Evolutionary conservation across 2,888 invertebrate species (phyloP), one percentile per base, ranked within the genome.

Genomic region (Glaucopsyche alexis): DNA sequence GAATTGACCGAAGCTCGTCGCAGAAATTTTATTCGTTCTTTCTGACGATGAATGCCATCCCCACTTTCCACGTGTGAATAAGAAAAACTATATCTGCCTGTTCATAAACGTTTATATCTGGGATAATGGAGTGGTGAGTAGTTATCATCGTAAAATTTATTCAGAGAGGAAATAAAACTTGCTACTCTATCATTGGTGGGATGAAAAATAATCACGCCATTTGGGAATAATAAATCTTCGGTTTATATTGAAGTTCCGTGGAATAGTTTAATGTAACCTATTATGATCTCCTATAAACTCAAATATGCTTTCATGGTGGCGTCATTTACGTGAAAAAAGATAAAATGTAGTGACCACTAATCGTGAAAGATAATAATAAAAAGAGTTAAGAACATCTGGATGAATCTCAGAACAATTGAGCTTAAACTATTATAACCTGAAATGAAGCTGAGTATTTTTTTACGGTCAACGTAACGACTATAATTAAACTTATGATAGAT

Each of bases 31-130:
- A 55, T 55, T 7, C 6, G 55, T 55, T 55, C n/a, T 14, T 55
- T 55, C n/a, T 55, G 2, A 8, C 55, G n/a, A n/a, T n/a, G n/a
- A n/a, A n/a, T n/a, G n/a, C n/a, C n/a, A n/a, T 55, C 55, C n/a
- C 55, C 55, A 55, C 55, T 55, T 55, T 55, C 55, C 55, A 55
- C n/a, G 55, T 55, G 55, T 55, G n/a, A 55, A 19, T 55, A 55
- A 2, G 55, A 55, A 55, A 55, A 55, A 55, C n/a, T 55, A 55
- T 16, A 55, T 55, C 55, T 55, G 55, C 55, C 55, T 55, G 55
- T 55, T 55, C 55, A 55, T 55, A n/a, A 55, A 14, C 55, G 2
- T 55, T 55, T 55, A 55, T 55, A 55, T 55, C n/a, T 19, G n/a
- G 19, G 55, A 55, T 55, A 14, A 55, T 55, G 55, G 6, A 55